These are phyloP conservation scores for Euura saliciscinereae DNA, from an alignment of 1,140 invertebrate species.

Conservation along the genomic window DNA sequence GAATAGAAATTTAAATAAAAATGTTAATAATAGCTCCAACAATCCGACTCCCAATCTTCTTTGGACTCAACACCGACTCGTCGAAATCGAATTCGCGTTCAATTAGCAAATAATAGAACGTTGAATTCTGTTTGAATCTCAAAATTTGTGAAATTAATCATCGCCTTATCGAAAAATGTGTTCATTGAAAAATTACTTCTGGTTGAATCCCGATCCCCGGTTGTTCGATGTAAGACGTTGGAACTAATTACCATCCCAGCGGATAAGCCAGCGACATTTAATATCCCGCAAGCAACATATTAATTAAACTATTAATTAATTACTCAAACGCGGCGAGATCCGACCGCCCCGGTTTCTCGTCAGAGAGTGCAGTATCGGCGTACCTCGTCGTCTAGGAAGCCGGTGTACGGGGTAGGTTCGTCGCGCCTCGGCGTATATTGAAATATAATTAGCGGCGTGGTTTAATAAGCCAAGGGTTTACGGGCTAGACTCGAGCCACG, in stretches of 20 bases:
- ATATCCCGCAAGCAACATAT: constrained; percentile 13
- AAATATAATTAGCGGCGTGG: constrained; percentile 44
- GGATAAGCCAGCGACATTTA: constrained; percentile 4
- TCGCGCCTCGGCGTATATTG: constrained; percentile 34
- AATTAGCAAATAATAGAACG: too few relatives aligned
- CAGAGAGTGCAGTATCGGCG: not conserved
- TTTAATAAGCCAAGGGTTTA: constrained; percentile 42
- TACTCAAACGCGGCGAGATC: constrained; percentile 4
- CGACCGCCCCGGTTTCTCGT: not conserved
- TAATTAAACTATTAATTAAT: constrained; percentile 19
- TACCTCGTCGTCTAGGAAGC: constrained; percentile 28
- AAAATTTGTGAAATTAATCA: too few relatives aligned
- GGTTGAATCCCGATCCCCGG: too few relatives aligned
- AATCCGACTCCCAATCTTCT: not conserved
- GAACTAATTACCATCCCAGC: not conserved
- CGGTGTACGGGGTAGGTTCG: not conserved
- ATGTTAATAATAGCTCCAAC: not conserved
- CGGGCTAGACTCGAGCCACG: constrained; percentile 19
- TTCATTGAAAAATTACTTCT: too few relatives aligned
- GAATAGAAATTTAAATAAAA: constrained; percentile 32
- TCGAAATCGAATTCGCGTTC: too few relatives aligned
- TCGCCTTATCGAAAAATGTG: too few relatives aligned
- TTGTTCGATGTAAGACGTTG: not conserved
- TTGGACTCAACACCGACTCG: too few relatives aligned
- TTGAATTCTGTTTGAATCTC: too few relatives aligned